Base-by-base conservation (phyloP, 2,797 vertebrate genomes). In the Epinephelus coioides region DNA sequence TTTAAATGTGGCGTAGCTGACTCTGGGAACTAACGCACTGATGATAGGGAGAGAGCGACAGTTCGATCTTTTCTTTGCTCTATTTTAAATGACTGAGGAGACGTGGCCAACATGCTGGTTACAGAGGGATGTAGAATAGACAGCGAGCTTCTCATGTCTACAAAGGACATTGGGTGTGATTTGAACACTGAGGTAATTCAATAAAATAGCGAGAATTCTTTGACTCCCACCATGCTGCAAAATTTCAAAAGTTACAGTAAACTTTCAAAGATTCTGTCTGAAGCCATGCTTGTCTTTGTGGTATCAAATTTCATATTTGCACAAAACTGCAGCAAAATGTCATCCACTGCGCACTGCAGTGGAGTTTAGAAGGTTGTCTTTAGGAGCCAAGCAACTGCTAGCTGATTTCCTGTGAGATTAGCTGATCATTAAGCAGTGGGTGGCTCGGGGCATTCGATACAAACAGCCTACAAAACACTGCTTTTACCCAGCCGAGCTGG, bases 321-420 rank as follows among this genome's bases (percentile, higher is more conserved):
- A 43, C 27, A 44, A 56, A 57, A 57, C 34, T 30, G 55, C 50
- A 62, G 59, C 21, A 63, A 63, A 66, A 65, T 49, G 34, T 69
- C 15, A 43, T 40, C 15, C 21, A 19, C 38, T 43, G 50, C 53
- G 54, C 34, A 44, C 34, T 53, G 9, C 54, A 11, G 59, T 0
- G 30, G 1, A 73, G 65, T 62, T 50, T 50, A 53, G 17, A 46
- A 43, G 72, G 70, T 63, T 78, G 27, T 43, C 60, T 83, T 78
- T n/a, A 61, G 23, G 9, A 66, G 69, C 47, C 19, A 63, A 64
- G 59, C 49, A 70, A 76, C 54, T 4, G 6, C 54, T 73, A 57
- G 62, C 66, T 72, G 74, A 84, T 89, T 83, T 82, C 53, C 81
- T 73, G 46, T 34, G 71, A 88, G 82, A 79, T 86, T 72, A 75